Conservation (phyloP, 2,888 invertebrate species). For the Lochmaea capreae region DNA sequence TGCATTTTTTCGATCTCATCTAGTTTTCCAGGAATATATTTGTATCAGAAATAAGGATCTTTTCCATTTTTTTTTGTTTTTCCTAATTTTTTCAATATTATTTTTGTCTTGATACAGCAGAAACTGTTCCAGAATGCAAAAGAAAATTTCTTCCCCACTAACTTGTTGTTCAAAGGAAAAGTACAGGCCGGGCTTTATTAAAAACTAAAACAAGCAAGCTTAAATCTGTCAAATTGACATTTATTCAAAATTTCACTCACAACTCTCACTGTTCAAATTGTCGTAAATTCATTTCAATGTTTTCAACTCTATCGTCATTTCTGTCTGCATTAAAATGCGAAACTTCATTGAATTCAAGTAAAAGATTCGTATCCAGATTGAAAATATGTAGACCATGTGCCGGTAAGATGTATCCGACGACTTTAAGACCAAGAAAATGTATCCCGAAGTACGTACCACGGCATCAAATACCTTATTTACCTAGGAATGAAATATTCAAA, state of each 20-base stretch:
- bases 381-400: slow-evolving; percentile 5
- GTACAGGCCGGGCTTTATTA: no score
- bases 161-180: no score
- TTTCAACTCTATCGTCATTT: background rate
- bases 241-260: background rate
- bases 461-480: background rate
- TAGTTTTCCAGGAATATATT: no score
- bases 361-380: background rate
- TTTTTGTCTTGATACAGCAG: no score
- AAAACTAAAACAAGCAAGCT: background rate
- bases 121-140: no score
- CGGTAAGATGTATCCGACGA: no score
- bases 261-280: background rate
- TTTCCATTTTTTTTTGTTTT: no score
- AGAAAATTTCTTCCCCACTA: no score
- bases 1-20: no score
- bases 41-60: no score
- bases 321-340: background rate
- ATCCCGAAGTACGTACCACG: background rate
- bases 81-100: no score
- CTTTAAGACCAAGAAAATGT: background rate
- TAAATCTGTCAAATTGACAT: background rate
- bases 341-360: background rate
- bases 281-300: background rate
- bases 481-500: background rate